Evolutionary conservation across 2,113 vertebrate genomes (phyloP), one percentile per base, ranked within the genome.

Genomic region (Ailurus styani): DNA sequence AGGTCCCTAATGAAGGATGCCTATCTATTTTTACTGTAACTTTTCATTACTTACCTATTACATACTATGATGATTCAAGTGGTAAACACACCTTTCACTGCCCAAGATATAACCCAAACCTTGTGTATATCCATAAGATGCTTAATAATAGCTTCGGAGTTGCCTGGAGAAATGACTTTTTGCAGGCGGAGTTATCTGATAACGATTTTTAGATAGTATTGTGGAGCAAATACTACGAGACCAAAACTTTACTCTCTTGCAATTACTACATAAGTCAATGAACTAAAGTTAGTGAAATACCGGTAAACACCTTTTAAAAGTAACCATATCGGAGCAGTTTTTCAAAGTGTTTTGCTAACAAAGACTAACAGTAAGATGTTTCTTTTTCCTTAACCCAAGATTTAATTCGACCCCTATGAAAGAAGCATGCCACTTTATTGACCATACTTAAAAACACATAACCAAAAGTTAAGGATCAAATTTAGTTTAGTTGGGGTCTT

Each of bases 161-260:
- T 86, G 94, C 96, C 96, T 90, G 70, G 86, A 98, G 94, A 97
- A 93, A 96, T 93, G 97, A 91, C 47, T 96, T 97, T 94, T 94
- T 3, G 6, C 37, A 7, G 25, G 31, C n/a, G 8, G 42, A n/a
- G 15, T 50, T 87, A 79, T 57, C 87, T 88, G 70, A 77, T 81
- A 78, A 78, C 4, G 23, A 78, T 86, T 83, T 93, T 94, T 89
- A 93, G 87, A 52, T 96, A 91, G 73, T 75, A 78, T 15, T 31
- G 25, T 18, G 50, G 18, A 57, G 57, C 77, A 91, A 96, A 91
- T 91, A 55, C 29, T 62, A 62, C 47, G 42, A 93, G 68, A 90
- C 34, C 21, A 73, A 97, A 95, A 60, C 34, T 77, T 40, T 70
- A 90, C 21, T 82, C 13, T 90, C 13, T 87, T 95, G 75, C 20